phyloP scores from a whole-genome alignment of 1,140 invertebrate genomes.

The Brachionus sp. region DNA sequence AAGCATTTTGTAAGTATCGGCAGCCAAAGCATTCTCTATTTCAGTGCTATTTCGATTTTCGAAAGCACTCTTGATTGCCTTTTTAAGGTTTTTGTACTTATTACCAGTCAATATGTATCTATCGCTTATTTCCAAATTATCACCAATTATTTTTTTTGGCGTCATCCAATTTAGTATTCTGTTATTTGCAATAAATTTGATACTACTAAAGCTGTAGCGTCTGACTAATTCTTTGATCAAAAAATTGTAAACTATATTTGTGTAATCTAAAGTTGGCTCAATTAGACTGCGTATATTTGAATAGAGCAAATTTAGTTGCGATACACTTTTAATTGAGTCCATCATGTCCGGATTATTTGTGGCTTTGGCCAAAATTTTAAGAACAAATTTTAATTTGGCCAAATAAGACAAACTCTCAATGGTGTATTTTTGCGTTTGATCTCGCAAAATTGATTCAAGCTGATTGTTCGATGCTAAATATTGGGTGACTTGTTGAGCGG shows the following conservation, averaged over 20 bases:
- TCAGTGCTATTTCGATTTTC: not conserved
- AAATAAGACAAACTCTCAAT: not conserved
- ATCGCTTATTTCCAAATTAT: constrained; percentile 38
- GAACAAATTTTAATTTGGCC: not conserved
- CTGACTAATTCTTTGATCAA: constrained; percentile 26
- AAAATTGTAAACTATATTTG: constrained; percentile 12
- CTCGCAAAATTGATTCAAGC: not conserved
- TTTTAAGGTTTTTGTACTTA: constrained; percentile 38
- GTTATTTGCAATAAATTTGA: constrained; percentile 47
- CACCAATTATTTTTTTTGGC: constrained; percentile 40
- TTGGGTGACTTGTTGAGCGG: not conserved
- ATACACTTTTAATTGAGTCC: not conserved
- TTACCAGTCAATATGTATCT: constrained; percentile 17
- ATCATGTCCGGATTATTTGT: not conserved
- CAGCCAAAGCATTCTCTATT: not conserved
- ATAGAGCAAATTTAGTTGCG: not conserved
- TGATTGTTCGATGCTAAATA: not conserved
- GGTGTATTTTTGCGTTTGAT: not conserved
- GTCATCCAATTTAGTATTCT: constrained; percentile 47
- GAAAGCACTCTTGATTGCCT: not conserved
- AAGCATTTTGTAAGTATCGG: not conserved
- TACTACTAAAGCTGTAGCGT: not conserved
- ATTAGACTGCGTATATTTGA: not conserved
- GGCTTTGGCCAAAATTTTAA: not conserved
- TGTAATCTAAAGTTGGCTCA: not conserved